Evolutionary conservation across 53 echinoderm and acorn worm genomes (phyloP).

Genomic region (Apostichopus leukothele): DNA sequence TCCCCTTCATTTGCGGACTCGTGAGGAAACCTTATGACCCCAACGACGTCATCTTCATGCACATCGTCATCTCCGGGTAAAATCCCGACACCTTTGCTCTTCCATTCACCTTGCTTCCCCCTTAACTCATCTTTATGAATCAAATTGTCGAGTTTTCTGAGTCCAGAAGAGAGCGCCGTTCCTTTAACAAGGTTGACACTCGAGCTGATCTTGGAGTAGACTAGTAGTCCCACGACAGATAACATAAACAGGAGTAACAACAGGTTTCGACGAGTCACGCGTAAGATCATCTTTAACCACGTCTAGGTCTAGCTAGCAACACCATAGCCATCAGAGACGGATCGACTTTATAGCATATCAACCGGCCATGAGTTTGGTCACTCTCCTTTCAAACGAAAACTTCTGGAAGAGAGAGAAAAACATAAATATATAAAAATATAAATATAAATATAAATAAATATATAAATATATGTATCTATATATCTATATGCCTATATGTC

Average conservation of each 20-base stretch:
- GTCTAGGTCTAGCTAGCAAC: not conserved
- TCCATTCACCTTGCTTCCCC: not conserved
- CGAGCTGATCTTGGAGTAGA: slow-evolving; percentile 20
- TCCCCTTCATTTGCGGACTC: not conserved
- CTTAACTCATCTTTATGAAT: not conserved
- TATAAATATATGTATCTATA: too few relatives aligned
- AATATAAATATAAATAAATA: too few relatives aligned
- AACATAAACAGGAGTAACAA: not conserved
- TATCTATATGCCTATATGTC: too few relatives aligned
- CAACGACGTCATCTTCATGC: not conserved
- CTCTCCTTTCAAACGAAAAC: too few relatives aligned
- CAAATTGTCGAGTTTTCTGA: not conserved
- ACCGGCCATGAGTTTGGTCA: too few relatives aligned
- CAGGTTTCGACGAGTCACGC: slow-evolving; percentile 33
- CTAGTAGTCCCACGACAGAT: not conserved
- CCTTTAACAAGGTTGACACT: not conserved
- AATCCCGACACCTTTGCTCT: not conserved
- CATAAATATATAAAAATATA: too few relatives aligned
- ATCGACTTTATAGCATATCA: too few relatives aligned
- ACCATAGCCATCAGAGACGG: not conserved
- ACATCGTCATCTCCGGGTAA: not conserved
- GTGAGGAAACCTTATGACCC: slow-evolving; percentile 7
- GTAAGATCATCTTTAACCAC: not conserved
- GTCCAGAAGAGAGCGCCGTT: not conserved
- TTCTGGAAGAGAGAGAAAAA: too few relatives aligned